Conservation (phyloP, 1,140 invertebrate species). For the Drosophila sp. region DNA sequence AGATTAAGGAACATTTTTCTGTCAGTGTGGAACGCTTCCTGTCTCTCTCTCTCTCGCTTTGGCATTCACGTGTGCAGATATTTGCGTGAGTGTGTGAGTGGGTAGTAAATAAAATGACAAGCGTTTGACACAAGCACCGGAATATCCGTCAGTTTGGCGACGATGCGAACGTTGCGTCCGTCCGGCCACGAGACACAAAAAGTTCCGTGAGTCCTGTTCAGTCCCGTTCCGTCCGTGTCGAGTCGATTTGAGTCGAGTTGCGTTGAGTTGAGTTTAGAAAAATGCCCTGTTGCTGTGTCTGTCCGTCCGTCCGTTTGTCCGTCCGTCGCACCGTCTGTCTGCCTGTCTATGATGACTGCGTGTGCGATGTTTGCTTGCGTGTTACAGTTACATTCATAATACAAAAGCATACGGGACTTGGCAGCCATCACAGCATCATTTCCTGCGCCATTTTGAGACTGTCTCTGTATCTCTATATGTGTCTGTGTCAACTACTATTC, state of each 20-base stretch:
- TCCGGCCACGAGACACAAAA: conserved; percentile 47
- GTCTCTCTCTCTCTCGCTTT: too few species aligned
- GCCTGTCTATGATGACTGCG: conserved; percentile 46
- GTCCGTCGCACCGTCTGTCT: background rate
- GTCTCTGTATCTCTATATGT: background rate
- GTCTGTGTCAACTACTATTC: conserved; percentile 44
- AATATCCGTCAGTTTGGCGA: conserved; percentile 80
- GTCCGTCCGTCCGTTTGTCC: background rate
- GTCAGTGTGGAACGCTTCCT: too few species aligned
- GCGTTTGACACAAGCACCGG: conserved; percentile 81
- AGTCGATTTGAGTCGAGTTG: too few species aligned
- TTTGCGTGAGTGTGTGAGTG: conserved; percentile 13
- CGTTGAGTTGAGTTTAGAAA: conserved; percentile 47
- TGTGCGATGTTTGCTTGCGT: conserved; percentile 70
- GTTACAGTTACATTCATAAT: conserved; percentile 80
- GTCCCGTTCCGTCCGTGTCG: background rate
- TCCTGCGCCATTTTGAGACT: conserved; percentile 73
- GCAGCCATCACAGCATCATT: conserved; percentile 73
- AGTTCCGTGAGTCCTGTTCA: conserved; percentile 36
- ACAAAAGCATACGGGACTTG: conserved; percentile 73
- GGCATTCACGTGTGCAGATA: background rate
- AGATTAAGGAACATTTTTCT: too few species aligned
- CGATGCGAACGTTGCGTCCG: conserved; percentile 69
- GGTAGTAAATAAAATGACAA: conserved; percentile 74
- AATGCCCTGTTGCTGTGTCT: conserved; percentile 26